These are phyloP conservation scores for Aselliscus stoliczkanus DNA, from an alignment of 2,797 vertebrate species.

Conservation along the genomic window DNA sequence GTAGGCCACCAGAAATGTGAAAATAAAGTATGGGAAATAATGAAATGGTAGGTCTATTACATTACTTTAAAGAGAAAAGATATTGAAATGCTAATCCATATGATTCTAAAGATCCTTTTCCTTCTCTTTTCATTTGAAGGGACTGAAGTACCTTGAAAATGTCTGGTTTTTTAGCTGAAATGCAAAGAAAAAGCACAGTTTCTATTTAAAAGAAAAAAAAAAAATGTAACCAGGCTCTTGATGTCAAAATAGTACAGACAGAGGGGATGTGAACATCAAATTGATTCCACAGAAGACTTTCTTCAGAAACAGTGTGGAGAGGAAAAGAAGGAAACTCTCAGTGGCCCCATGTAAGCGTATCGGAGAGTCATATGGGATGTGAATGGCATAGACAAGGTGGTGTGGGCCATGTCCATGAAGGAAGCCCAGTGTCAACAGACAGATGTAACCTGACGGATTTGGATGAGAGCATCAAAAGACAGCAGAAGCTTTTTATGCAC, in stretches of 20 bases:
- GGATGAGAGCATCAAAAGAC: not conserved
- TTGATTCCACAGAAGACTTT: not conserved
- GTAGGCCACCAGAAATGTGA: not conserved
- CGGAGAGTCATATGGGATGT: fast-evolving
- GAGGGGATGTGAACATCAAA: not conserved
- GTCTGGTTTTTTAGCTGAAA: not conserved
- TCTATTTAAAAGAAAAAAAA: not conserved
- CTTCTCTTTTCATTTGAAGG: not conserved
- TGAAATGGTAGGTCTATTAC: not conserved
- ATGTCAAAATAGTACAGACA: not conserved
- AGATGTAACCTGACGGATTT: not conserved
- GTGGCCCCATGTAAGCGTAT: not conserved
- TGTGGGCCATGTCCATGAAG: not conserved
- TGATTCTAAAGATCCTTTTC: not conserved
- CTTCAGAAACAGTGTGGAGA: not conserved
- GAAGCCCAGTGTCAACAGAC: not conserved
- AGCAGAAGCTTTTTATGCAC: not conserved
- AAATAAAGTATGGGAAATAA: not conserved
- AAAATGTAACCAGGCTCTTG: not conserved
- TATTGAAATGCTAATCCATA: not conserved
- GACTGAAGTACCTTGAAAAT: not conserved
- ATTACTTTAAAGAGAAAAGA: not conserved
- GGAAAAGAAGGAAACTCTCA: not conserved
- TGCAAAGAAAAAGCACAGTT: not conserved
- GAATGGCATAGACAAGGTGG: not conserved